A percentile compares a stretch with the other conserved stretches of the same genome.
Evolutionary conservation across 2,888 invertebrate species (phyloP).

Genomic region (Tridacna crocea): DNA sequence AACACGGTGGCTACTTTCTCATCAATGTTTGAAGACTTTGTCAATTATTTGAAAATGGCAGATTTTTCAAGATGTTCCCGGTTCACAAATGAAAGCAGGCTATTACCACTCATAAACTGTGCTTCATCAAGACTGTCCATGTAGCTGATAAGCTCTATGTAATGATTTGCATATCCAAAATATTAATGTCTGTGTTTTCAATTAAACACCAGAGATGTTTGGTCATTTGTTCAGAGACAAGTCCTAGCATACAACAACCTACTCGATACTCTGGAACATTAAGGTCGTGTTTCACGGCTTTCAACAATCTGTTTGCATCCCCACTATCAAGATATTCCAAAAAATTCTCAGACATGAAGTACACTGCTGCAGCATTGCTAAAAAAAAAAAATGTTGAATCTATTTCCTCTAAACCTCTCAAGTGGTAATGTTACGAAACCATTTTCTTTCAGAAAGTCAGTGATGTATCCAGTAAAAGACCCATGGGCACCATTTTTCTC

Average conservation of each 20-base stretch:
- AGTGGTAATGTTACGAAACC: slow-evolving; percentile 23
- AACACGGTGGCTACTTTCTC: slow-evolving; percentile 3
- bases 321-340: slow-evolving; percentile 19
- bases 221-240: slow-evolving; percentile 37
- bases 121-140: slow-evolving; percentile 21
- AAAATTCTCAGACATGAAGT: slow-evolving; percentile 32
- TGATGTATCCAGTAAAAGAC: slow-evolving; percentile 12
- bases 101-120: slow-evolving; percentile 26
- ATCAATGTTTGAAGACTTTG: background rate
- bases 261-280: slow-evolving; percentile 46
- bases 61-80: slow-evolving; percentile 13
- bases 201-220: slow-evolving; percentile 39
- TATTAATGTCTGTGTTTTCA: slow-evolving; percentile 37
- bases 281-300: slow-evolving; percentile 37
- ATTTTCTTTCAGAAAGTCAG: slow-evolving; percentile 24
- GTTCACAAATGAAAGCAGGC: slow-evolving; percentile 17
- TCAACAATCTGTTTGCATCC: slow-evolving; percentile 31
- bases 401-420: slow-evolving; percentile 47
- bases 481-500: slow-evolving; percentile 36
- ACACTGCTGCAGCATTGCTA: slow-evolving; percentile 36
- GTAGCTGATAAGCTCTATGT: slow-evolving; percentile 34
- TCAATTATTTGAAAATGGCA: slow-evolving; percentile 13
- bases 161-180: slow-evolving; percentile 22
- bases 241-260: slow-evolving; percentile 55
- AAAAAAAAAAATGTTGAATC: slow-evolving; percentile 52